phyloP scores from a whole-genome alignment of 1,140 invertebrate species.

The Halictus rubicundus region DNA sequence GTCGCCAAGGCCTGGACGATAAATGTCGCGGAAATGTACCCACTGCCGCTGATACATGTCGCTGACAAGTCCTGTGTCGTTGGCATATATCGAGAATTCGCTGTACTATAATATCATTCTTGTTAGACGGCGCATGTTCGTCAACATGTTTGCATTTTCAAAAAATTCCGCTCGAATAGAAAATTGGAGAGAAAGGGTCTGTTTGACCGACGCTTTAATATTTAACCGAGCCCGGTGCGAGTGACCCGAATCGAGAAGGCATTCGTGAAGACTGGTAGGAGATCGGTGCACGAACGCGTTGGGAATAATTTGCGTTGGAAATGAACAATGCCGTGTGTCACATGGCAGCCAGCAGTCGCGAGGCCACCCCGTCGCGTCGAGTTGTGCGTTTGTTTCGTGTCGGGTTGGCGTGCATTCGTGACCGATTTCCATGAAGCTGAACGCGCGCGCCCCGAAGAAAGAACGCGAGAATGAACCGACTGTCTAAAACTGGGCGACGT shows the following conservation, averaged over 20 bases:
- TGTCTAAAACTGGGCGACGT: background rate
- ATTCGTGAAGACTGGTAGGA: background rate
- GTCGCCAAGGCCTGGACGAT: no score
- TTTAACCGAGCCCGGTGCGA: no score
- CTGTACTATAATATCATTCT: no score
- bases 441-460: background rate
- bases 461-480: background rate
- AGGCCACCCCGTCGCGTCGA: constrained; percentile 4
- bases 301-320: constrained; percentile 69
- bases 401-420: constrained; percentile 30
- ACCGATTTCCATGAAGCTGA: constrained; percentile 49
- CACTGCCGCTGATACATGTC: no score
- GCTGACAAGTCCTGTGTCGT: no score
- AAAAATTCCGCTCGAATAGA: no score
- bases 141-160: no score
- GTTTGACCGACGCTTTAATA: no score
- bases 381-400: constrained; percentile 45
- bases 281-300: constrained; percentile 45
- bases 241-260: background rate
- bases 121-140: no score
- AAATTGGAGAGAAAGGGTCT: no score
- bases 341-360: constrained; percentile 24
- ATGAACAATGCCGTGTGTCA: constrained; percentile 63
- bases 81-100: no score
- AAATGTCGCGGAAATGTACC: no score